phyloP scores from a whole-genome alignment of 2,797 vertebrate genomes.

The Mormyrus hasselquistii region DNA sequence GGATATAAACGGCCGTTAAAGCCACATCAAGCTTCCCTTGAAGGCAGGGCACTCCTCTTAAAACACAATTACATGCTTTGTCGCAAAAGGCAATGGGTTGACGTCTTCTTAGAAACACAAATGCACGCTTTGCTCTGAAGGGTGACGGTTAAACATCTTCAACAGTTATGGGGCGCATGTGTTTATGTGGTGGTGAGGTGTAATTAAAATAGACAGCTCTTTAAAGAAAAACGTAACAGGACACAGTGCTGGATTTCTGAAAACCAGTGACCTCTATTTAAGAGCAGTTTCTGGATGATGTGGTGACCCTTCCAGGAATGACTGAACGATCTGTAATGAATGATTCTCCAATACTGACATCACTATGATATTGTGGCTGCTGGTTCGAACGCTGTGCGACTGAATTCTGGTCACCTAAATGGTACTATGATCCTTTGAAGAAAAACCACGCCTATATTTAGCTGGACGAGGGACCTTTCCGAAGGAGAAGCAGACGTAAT shows the following conservation, averaged over 20 bases:
- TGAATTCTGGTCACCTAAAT: neutral
- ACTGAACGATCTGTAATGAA: neutral
- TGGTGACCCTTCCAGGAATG: neutral
- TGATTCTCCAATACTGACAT: neutral
- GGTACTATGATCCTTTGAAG: neutral
- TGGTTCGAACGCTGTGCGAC: neutral
- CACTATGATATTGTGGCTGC: neutral
- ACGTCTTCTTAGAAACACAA: conserved; percentile 9
- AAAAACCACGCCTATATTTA: neutral
- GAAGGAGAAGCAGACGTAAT: neutral
- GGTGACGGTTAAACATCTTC: conserved; percentile 8
- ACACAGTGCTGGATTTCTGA: conserved; percentile 3
- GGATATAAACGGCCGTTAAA: neutral
- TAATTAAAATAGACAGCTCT: neutral
- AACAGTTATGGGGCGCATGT: neutral
- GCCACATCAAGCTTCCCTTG: conserved; percentile 7
- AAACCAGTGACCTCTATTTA: conserved; percentile 3
- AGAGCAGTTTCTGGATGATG: neutral
- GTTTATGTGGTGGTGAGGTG: neutral
- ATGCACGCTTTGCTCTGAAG: neutral
- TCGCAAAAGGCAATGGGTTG: neutral
- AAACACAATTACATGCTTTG: conserved; percentile 17
- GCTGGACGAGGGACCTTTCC: neutral
- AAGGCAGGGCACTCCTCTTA: conserved; percentile 16
- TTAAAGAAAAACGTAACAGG: neutral